These are phyloP conservation scores for Panurus biarmicus DNA, from an alignment of 2,113 vertebrate species.

Conservation along the genomic window DNA sequence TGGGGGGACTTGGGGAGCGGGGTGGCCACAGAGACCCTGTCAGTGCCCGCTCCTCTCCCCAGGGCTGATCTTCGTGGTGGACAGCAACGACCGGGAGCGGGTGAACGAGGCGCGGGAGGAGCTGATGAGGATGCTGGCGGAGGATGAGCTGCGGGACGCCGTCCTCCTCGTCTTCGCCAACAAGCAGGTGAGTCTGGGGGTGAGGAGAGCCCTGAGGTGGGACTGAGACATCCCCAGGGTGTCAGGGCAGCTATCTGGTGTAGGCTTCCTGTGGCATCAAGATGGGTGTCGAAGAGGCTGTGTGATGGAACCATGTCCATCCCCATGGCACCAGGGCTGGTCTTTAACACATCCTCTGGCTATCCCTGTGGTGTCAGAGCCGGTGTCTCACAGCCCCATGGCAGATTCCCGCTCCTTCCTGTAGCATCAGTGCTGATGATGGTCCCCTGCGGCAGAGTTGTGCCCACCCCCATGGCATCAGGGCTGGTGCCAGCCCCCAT, in stretches of 20 bases:
- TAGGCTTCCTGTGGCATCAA: neutral
- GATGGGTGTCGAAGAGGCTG: too few species aligned
- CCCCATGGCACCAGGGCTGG: neutral
- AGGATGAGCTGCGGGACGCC: conserved; percentile 91
- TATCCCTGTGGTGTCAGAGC: too few species aligned
- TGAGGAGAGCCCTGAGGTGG: rapidly evolving
- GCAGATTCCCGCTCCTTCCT: neutral
- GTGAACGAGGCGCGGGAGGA: conserved; percentile 94
- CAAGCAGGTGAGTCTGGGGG: conserved; percentile 80
- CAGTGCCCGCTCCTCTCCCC: neutral
- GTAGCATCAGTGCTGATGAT: neutral
- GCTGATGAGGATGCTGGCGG: conserved; percentile 95
- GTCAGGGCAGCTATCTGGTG: neutral
- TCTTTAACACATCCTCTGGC: rapidly evolving
- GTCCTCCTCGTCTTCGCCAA: conserved; percentile 95
- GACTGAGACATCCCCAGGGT: neutral
- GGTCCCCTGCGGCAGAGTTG: neutral
- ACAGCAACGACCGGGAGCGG: conserved; percentile 95
- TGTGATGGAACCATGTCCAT: too few species aligned
- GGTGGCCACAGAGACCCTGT: rapidly evolving
- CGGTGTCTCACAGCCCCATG: neutral
- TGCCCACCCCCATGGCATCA: neutral
- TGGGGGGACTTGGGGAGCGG: rapidly evolving
- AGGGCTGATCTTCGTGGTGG: conserved; percentile 97
- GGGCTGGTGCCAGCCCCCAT: neutral